These are phyloP conservation scores for Eurytoma californica DNA, from an alignment of 2,888 invertebrate species.

Conservation along the genomic window DNA sequence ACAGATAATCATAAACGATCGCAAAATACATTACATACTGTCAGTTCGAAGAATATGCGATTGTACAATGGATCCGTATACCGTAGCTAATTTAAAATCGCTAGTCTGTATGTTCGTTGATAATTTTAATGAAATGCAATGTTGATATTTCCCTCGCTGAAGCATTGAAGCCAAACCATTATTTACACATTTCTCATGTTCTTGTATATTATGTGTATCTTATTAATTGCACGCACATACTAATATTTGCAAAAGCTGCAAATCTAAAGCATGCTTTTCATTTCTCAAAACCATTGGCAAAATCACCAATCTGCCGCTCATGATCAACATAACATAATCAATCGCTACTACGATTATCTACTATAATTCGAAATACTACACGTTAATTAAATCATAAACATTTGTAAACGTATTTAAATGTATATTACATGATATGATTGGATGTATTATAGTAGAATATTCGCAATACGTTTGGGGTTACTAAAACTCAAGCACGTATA, in stretches of 20 bases:
- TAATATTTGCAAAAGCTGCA: constrained; percentile 11
- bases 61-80: neutral
- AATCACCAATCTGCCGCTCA: neutral
- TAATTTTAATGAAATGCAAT: neutral
- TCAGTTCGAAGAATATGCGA: too few species aligned
- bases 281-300: too few species aligned
- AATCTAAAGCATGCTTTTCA: too few species aligned
- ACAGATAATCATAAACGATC: too few species aligned
- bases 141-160: neutral
- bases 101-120: neutral
- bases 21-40: too few species aligned
- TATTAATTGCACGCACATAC: neutral
- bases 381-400: neutral
- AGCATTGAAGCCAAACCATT: neutral
- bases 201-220: too few species aligned
- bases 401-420: neutral
- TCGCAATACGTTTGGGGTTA: constrained; percentile 19
- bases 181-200: neutral
- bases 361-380: constrained; percentile 12
- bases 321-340: constrained; percentile 7
- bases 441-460: constrained; percentile 41
- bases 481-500: constrained; percentile 43
- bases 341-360: constrained; percentile 23
- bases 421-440: neutral
- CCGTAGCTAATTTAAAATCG: neutral